Base-by-base conservation (phyloP, 2,113 vertebrate species). In the Hemibagrus wyckioides region DNA sequence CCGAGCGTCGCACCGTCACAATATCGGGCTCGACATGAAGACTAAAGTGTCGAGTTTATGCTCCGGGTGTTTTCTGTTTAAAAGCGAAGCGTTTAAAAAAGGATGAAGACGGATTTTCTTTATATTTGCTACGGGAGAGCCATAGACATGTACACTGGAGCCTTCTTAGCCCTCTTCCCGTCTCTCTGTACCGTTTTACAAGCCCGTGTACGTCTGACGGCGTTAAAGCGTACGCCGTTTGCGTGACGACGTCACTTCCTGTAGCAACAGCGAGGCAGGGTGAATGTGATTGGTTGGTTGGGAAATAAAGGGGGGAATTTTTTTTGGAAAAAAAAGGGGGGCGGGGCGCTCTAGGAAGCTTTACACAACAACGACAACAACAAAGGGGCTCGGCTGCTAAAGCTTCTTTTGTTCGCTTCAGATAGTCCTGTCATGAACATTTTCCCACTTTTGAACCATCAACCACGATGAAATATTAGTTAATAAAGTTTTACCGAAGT, bases 41-140 rank as follows among this genome's bases (percentile, higher is more conserved):
- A 21, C 36, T 36, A 1, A 89, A 88, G 85, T 7, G 89, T 90
- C 5, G 86, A 94, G 92, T 95, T 97, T 94, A 91, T 96, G 92
- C 80, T 92, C 91, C 10, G 73, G 87, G 0, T 87, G 88, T 65
- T 92, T 92, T 84, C 36, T 25, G 0, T 10, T 48, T 4, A 0
- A 87, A 90, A 28, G 41, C 44, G 4, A 50, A 7, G 0, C 44
- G 80, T 23, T 76, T 89, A 85, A 83, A 65, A 89, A 79, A 92
- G 96, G 97, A 99, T 99, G 96, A 96, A 96, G 89, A 84, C 93
- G 96, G 97, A 98, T 98, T 95, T 92, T 52, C 21, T 56, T 39
- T 57, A 81, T 10, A 80, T 36, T 56, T n/a, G n/a, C n/a, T n/a
- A n/a, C n/a, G n/a, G 28, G 28, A 33, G n/a, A 36, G 1, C 0